These are phyloP conservation scores for Harlomillsia oculata DNA, from an alignment of 1,140 invertebrate species.

Conservation along the genomic window DNA sequence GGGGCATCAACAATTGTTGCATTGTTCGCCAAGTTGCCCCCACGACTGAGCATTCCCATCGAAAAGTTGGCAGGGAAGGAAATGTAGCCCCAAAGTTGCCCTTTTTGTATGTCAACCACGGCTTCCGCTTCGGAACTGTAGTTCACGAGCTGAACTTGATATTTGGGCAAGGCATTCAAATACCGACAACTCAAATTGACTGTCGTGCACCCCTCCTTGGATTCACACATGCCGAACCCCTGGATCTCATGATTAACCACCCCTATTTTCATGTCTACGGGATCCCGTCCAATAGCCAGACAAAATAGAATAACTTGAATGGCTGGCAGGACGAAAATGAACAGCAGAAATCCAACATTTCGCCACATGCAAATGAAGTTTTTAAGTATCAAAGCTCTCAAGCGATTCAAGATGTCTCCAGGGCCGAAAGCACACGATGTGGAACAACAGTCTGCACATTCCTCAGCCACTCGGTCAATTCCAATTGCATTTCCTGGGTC, in stretches of 20 bases:
- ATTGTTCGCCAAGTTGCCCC: slow-evolving; percentile 60
- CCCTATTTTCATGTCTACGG: slow-evolving; percentile 68
- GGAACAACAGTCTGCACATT: slow-evolving; percentile 48
- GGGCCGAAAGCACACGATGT: slow-evolving; percentile 43
- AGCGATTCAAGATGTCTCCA: slow-evolving; percentile 44
- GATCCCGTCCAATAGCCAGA: slow-evolving; percentile 82
- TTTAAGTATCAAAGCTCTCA: slow-evolving; percentile 78
- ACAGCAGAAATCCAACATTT: slow-evolving; percentile 82
- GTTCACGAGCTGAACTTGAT: slow-evolving; percentile 40
- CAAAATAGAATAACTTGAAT: slow-evolving; percentile 94
- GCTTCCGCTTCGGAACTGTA: slow-evolving; percentile 56
- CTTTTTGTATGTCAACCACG: slow-evolving; percentile 56
- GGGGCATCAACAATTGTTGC: slow-evolving; percentile 70
- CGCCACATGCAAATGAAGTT: slow-evolving; percentile 87
- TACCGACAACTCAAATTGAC: slow-evolving; percentile 64
- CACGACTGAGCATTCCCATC: slow-evolving; percentile 59
- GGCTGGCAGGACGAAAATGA: slow-evolving; percentile 82
- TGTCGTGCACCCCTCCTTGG: slow-evolving; percentile 54
- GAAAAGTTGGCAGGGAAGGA: slow-evolving; percentile 81
- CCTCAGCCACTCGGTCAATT: slow-evolving; percentile 34
- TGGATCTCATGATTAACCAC: slow-evolving; percentile 74
- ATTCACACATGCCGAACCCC: slow-evolving; percentile 43
- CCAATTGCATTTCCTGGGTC: too few relatives aligned
- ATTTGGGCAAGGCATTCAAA: slow-evolving; percentile 51
- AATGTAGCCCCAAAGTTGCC: slow-evolving; percentile 74